Evolutionary conservation across 2,888 invertebrate genomes (phyloP), one percentile per base, ranked within the genome.

Genomic region (Myathropa florea): DNA sequence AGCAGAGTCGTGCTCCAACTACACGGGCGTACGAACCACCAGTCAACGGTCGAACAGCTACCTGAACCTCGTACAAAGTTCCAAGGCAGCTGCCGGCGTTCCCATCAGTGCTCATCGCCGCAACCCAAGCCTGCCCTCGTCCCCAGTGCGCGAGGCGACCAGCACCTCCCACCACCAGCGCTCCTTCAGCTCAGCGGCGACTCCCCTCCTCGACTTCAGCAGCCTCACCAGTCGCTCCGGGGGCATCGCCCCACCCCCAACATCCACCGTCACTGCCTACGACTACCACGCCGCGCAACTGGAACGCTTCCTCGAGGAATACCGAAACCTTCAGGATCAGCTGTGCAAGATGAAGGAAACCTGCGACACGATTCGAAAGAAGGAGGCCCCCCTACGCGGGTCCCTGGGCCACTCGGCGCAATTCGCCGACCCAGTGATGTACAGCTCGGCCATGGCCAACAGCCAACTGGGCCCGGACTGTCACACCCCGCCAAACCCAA

Each of bases 201-300:
- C 92, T 9, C 92, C 92, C 1, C 83, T 92, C 12, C 88, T 92
- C 2, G 92, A 92, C 83, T 92, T 92, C 76, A 89, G 90, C 4
- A 89, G 90, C 1, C 85, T 92, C n/a, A 89, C 92, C 0, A 90
- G 89, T 2, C 88, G 92, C 0, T 89, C 92, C 0, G 90, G 90
- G 0, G 90, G 89, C 0, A 89, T 89, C 1, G 82, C 82, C n/a
- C 93, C 94, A 18, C 89, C 89, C 79, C 89, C 91, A 10, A 90
- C 91, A 14, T 93, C 94, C 1, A 94, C 94, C 81, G 94, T 95
- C 61, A 94, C 93, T 61, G 93, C 94, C 21, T 96, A 95, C 91
- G 96, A 96, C 90, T 96, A 96, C 90, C 95, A 96, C 91, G 96
- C 96, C 0, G 96, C 96, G 18, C 96, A 97, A 90, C 92, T 97